Conservation (phyloP, 2,797 vertebrate genomes). For the Lepus oiostolus region DNA sequence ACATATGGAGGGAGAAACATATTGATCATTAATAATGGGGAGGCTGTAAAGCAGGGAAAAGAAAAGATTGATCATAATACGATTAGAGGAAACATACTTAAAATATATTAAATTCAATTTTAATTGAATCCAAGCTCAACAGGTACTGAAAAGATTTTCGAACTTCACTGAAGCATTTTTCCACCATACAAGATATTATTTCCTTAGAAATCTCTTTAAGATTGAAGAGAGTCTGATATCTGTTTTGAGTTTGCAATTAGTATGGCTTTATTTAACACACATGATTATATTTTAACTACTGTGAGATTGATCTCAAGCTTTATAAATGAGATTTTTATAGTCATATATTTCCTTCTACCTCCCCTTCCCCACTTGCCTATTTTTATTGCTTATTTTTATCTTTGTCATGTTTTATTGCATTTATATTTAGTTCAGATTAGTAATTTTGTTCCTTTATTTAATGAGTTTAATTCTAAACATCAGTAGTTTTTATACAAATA, state of each 20-base stretch:
- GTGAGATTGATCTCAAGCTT: not conserved
- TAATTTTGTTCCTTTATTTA: constrained; percentile 39
- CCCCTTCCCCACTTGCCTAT: not conserved
- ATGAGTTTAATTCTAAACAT: constrained; percentile 43
- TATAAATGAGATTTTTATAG: constrained; percentile 8
- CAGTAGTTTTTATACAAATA: not conserved
- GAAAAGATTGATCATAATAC: not conserved
- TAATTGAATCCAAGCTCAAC: constrained; percentile 29
- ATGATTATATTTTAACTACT: constrained; percentile 31
- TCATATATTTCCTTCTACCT: not conserved
- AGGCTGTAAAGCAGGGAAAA: not conserved
- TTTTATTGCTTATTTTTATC: constrained; percentile 44
- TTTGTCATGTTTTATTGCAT: constrained; percentile 32
- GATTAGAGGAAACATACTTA: not conserved
- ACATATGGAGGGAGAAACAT: not conserved
- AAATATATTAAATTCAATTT: constrained; percentile 34
- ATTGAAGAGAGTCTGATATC: not conserved
- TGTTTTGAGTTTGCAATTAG: not conserved
- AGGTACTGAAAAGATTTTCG: not conserved
- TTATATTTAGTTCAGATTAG: constrained; percentile 24
- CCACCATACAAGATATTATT: not conserved
- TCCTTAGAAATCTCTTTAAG: constrained; percentile 50
- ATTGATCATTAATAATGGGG: not conserved
- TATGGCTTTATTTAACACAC: constrained; percentile 34
- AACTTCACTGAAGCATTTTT: constrained; percentile 28